Evolutionary conservation across 2,797 vertebrate species (phyloP).

Genomic region (Dipus sagitta): DNA sequence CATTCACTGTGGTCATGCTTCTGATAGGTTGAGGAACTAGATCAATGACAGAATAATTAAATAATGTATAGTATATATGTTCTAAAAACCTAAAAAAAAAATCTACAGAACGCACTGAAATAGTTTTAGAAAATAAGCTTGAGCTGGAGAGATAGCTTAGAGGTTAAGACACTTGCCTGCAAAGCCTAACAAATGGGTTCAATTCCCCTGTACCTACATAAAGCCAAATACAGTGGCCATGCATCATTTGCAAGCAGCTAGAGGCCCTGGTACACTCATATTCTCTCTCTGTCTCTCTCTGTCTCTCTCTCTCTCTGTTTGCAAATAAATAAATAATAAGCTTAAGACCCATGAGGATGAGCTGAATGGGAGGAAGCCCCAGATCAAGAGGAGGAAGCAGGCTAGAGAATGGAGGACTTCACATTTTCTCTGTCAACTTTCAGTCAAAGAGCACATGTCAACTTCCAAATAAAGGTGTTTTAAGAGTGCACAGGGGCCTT

Average conservation of each 20-base stretch:
- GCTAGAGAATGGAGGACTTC: neutral
- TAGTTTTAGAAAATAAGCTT: neutral
- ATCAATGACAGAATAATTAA: neutral
- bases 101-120: neutral
- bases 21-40: constrained; percentile 40
- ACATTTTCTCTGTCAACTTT: neutral
- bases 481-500: neutral
- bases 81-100: neutral
- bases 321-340: neutral
- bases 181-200: too few relatives aligned
- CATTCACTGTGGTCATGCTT: neutral
- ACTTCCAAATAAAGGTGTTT: constrained; percentile 16
- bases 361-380: neutral
- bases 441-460: neutral
- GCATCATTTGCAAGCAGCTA: too few relatives aligned
- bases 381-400: neutral
- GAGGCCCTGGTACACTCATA: too few relatives aligned
- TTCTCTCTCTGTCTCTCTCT: too few relatives aligned
- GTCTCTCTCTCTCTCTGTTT: too few relatives aligned
- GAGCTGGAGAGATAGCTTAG: too few relatives aligned
- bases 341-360: neutral
- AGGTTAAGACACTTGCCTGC: too few relatives aligned
- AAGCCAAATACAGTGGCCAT: too few relatives aligned
- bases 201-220: too few relatives aligned
- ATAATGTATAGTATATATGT: neutral